Evolutionary conservation across 92 coral and sea anemone genomes (phyloP).

Genomic region (Blastomussa wellsi): DNA sequence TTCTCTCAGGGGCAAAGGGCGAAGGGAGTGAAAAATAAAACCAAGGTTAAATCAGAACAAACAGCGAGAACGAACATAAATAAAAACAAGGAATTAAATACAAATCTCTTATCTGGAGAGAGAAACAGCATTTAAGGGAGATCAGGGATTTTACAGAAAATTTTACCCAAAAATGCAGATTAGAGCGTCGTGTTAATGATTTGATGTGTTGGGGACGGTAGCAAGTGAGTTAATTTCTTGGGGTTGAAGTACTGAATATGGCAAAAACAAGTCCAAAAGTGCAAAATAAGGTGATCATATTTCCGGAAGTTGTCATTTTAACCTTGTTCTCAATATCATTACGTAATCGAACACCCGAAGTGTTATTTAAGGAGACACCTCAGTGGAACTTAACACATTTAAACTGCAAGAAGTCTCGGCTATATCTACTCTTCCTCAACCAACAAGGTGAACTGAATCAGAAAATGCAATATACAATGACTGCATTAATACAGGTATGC

Average conservation of each 20-base stretch:
- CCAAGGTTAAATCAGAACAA: not conserved
- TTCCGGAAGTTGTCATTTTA: not conserved
- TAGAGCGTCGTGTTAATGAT: not conserved
- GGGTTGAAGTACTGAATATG: not conserved
- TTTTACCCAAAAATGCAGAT: not conserved
- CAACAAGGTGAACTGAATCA: not conserved
- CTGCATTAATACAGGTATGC: not conserved
- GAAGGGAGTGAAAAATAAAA: conserved; percentile 6
- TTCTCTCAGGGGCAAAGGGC: not conserved
- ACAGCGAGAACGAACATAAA: not conserved
- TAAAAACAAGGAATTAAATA: not conserved
- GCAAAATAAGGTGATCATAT: not conserved
- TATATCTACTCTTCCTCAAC: not conserved
- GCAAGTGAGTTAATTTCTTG: not conserved
- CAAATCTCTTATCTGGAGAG: not conserved
- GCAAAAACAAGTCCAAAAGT: not conserved
- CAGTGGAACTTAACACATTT: not conserved
- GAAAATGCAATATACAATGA: not conserved
- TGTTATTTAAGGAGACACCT: not conserved
- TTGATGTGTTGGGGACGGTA: not conserved
- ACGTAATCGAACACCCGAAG: not conserved
- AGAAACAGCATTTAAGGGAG: not conserved
- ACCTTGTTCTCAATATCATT: not conserved
- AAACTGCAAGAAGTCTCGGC: not conserved
- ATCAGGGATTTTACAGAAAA: not conserved